A percentile compares a stretch with the other conserved stretches of the same genome.
Conservation (phyloP, 2,888 invertebrate genomes). For the Tyria jacobaeae region DNA sequence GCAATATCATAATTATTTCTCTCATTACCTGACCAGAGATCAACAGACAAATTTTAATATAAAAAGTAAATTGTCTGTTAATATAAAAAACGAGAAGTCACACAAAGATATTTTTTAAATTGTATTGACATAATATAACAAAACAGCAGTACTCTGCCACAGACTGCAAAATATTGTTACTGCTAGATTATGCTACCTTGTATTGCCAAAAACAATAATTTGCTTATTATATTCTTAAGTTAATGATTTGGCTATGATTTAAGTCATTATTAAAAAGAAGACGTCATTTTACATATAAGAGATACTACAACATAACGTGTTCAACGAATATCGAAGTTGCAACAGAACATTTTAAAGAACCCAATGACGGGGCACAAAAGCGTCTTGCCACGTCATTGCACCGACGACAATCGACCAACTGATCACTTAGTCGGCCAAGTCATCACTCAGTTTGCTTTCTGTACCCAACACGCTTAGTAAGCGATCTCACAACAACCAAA, state of each 20-base stretch:
- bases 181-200: conserved; percentile 22
- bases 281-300: conserved; percentile 11
- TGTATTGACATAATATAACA: neutral
- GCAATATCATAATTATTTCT: too few species aligned
- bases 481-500: conserved; percentile 44
- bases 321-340: conserved; percentile 8
- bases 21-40: too few species aligned
- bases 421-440: conserved; percentile 1
- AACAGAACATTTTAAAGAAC: conserved; percentile 18
- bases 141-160: neutral
- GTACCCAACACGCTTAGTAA: conserved; percentile 6
- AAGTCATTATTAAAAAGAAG: conserved; percentile 15
- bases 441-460: conserved; percentile 2
- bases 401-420: too few species aligned
- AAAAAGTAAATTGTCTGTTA: neutral
- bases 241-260: conserved; percentile 14
- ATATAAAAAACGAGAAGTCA: neutral
- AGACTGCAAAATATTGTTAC: conserved; percentile 26
- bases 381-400: too few species aligned
- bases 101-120: neutral
- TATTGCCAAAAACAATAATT: conserved; percentile 22
- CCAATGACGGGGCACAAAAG: conserved; percentile 1
- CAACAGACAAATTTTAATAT: neutral
- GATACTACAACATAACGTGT: conserved; percentile 14
- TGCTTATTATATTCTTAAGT: conserved; percentile 13